These are phyloP conservation scores for Disparrhopalites patrizii DNA, from an alignment of 2,888 invertebrate genomes.

Conservation along the genomic window DNA sequence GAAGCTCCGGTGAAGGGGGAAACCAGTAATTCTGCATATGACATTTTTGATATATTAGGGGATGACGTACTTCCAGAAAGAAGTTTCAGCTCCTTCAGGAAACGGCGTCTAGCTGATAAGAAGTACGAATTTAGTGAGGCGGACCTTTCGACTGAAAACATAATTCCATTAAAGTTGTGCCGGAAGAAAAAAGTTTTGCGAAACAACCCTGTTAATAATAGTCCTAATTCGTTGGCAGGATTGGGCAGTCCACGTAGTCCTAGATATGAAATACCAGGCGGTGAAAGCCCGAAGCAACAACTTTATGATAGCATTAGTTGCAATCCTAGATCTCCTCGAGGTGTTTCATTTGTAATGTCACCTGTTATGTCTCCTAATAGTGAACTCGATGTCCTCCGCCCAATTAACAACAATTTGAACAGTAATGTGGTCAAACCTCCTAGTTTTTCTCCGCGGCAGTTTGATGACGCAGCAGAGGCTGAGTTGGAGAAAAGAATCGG, in stretches of 20 bases:
- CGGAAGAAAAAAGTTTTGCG: constrained; percentile 22
- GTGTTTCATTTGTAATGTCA: constrained; percentile 30
- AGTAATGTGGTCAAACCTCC: background rate
- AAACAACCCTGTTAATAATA: constrained; percentile 7
- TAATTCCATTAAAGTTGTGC: constrained; percentile 53
- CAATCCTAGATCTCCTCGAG: constrained; percentile 40
- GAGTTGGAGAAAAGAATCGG: background rate
- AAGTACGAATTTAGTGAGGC: constrained; percentile 82
- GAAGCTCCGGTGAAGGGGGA: background rate
- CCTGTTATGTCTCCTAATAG: constrained; percentile 42
- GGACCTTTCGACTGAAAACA: constrained; percentile 54
- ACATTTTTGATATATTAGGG: constrained; percentile 28
- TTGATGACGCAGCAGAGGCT: background rate
- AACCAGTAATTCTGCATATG: constrained; percentile 16
- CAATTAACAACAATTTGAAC: constrained; percentile 34
- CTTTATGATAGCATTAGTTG: constrained; percentile 1
- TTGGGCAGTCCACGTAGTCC: constrained; percentile 29
- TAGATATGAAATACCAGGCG: constrained; percentile 7
- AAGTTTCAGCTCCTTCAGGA: constrained; percentile 54
- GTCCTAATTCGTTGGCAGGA: background rate
- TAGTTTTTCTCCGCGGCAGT: background rate
- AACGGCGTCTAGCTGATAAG: constrained; percentile 80
- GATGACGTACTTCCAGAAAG: constrained; percentile 31
- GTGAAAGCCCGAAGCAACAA: constrained; percentile 2
- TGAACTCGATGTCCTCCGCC: constrained; percentile 34